Base-by-base conservation (phyloP, 1,140 invertebrate genomes). In the Ridgeia piscesae region DNA sequence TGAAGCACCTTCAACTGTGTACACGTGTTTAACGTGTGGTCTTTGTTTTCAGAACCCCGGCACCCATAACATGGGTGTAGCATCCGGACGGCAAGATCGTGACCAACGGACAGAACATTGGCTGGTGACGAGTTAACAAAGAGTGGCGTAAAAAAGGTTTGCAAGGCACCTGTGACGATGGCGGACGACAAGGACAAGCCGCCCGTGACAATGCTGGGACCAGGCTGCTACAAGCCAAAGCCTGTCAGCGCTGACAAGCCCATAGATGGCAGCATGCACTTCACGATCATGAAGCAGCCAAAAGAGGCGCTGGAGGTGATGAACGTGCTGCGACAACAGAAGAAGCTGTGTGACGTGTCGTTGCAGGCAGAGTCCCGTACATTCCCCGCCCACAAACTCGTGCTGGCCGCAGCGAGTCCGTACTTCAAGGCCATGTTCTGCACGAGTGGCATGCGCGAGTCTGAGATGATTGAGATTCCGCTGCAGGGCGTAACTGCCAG, bases 391-490 rank as follows among this genome's bases (percentile, higher is more conserved):
- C 96, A 96, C 93, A 95, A 95, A 92, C 94, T 96, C 89, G 95
- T 96, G 6, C 92, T 96, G 91, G 95, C 96, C 6, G 94, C 96
- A 33, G 94, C 95, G 33, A 95, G 95, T 94, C 94, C 95, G 34
- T 95, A 95, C 94, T 99, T 99, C 95, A 97, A 98, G 96, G 98
- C 98, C 88, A 99, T 99, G 98, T 99, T 99, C 92, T 92, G 92
- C 95, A 99, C 98, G 33, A 98, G 98, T 88, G 99, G 99, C 0
- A 96, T 98, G 93, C 97, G 98, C 94, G 98, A 99, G 96, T 97
- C 97, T 93, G 98, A 98, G 94, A 98, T 98, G 98, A 97, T 97
- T 0, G 97, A 97, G 6, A 97, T 98, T 11, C 97, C 97, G 93
- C 96, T 99, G 35, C 98, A 98, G 95, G 98, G 98, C 89, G 98